Conservation (phyloP, 2,888 invertebrate species). For the Lithophane socia region DNA sequence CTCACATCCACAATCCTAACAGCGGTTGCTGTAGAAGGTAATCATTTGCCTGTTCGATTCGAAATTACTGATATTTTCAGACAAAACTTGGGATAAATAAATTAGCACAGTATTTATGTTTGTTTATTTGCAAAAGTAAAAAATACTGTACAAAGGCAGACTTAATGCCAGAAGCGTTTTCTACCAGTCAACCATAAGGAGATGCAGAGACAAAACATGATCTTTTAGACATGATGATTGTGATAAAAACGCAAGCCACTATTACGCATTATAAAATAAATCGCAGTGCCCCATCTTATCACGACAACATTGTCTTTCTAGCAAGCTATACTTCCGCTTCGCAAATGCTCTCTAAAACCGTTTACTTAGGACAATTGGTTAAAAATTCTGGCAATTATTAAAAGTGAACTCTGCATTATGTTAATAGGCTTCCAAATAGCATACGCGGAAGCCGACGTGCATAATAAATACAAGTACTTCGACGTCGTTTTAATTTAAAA, state of each 20-base stretch:
- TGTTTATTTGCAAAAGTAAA: no score
- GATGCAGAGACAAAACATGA: no score
- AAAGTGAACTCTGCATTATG: neutral
- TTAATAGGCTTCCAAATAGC: neutral
- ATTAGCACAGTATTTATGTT: neutral
- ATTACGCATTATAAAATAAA: neutral
- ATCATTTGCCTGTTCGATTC: no score
- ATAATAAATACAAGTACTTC: conserved; percentile 6
- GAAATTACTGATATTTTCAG: neutral
- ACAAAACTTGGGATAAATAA: neutral
- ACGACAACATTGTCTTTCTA: neutral
- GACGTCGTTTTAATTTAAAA: neutral
- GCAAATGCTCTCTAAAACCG: neutral
- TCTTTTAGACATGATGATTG: no score
- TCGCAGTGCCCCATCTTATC: neutral
- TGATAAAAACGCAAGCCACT: neutral
- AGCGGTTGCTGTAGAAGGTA: neutral
- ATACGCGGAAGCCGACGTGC: neutral
- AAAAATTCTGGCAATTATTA: neutral
- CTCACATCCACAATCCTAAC: neutral
- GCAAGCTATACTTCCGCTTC: neutral
- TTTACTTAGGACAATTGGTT: neutral
- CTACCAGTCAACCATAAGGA: no score
- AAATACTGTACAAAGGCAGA: no score
- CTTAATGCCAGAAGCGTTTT: no score